These are phyloP conservation scores for Sturmia bella DNA, from an alignment of 2,888 invertebrate genomes.

Conservation along the genomic window DNA sequence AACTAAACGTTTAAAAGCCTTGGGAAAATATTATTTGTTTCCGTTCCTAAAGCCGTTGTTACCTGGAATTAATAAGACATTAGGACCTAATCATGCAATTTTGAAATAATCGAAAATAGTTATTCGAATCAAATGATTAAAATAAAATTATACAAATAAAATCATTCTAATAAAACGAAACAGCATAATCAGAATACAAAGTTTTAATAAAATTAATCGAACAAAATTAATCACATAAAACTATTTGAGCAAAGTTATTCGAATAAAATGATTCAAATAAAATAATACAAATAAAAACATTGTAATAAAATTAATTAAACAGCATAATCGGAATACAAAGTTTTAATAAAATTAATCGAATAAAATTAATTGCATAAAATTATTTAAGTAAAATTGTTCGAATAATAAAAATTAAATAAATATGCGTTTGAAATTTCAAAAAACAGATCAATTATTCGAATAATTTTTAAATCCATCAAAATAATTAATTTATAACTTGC, in stretches of 20 bases:
- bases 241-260: background rate
- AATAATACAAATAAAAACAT: background rate
- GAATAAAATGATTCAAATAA: background rate
- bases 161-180: background rate
- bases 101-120: background rate
- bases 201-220: background rate
- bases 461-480: background rate
- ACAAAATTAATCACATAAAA: background rate
- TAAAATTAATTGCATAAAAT: background rate
- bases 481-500: no score
- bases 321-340: background rate
- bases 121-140: background rate
- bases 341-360: background rate
- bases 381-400: background rate
- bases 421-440: background rate
- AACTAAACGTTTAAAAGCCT: no score
- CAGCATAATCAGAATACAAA: background rate
- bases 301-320: background rate
- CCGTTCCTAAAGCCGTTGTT: no score
- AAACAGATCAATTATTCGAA: slow-evolving; percentile 1
- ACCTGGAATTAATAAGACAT: no score
- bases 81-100: no score
- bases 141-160: background rate
- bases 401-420: slow-evolving; percentile 15
- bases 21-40: no score